phyloP scores from a whole-genome alignment of 2,888 invertebrate species.

The Drosophila hamatofila region DNA sequence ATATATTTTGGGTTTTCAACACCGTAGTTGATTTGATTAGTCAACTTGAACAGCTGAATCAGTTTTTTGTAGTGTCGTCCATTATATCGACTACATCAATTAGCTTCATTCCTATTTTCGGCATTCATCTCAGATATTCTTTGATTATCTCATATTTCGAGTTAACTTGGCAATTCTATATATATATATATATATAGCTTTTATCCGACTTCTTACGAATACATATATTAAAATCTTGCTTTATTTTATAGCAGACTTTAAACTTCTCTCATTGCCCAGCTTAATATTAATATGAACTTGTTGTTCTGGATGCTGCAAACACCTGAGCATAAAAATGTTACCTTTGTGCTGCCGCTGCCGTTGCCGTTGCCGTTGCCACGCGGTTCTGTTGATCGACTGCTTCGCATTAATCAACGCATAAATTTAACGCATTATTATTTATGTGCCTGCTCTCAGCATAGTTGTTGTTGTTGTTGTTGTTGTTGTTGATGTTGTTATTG shows the following conservation, averaged over 20 bases:
- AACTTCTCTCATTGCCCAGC: neutral
- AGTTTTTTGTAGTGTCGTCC: neutral
- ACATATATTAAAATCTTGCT: neutral
- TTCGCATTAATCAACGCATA: conserved; percentile 76
- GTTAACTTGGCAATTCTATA: conserved; percentile 36
- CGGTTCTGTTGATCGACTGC: conserved; percentile 71
- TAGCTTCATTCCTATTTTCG: conserved; percentile 47
- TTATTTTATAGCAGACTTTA: neutral
- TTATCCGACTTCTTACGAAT: too few species aligned
- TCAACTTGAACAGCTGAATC: too few species aligned
- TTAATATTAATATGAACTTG: conserved; percentile 66
- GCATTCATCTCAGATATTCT: conserved; percentile 43
- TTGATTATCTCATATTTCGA: conserved; percentile 49
- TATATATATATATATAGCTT: too few species aligned
- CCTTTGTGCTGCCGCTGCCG: conserved; percentile 22
- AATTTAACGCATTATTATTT: conserved; percentile 81
- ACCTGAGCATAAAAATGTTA: conserved; percentile 63
- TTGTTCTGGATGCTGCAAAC: conserved; percentile 49
- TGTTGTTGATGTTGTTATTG: conserved; percentile 48
- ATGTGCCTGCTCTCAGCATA: conserved; percentile 60
- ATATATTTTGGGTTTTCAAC: too few species aligned
- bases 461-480: conserved; percentile 45
- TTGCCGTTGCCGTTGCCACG: conserved; percentile 23
- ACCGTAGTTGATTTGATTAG: too few species aligned
- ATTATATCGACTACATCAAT: conserved; percentile 35